Percentiles rank a stretch among this genome's conserved stretches.
Conservation (phyloP, 2,888 invertebrate species). For the Drosophila neotestacea region DNA sequence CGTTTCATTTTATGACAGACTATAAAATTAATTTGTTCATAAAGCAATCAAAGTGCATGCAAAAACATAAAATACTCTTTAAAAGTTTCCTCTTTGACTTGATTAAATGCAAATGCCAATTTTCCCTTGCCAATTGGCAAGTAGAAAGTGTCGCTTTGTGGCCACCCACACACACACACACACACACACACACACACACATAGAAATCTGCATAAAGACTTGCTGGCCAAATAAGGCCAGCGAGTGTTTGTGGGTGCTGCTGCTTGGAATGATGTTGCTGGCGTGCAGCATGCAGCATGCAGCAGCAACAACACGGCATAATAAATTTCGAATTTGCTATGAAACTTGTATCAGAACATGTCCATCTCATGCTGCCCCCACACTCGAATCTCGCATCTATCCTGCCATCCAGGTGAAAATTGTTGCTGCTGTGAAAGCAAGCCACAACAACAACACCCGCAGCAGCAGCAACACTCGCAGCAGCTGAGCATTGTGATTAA, state of each 20-base stretch:
- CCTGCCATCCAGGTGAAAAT: slow-evolving; percentile 59
- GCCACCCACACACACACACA: slow-evolving; percentile 67
- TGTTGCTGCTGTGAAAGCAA: slow-evolving; percentile 49
- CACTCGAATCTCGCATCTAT: slow-evolving; percentile 29
- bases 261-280: slow-evolving; percentile 60
- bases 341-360: slow-evolving; percentile 79
- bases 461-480: slow-evolving; percentile 18
- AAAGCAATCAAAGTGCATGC: slow-evolving; percentile 53
- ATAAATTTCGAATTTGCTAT: slow-evolving; percentile 81
- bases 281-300: slow-evolving; percentile 28
- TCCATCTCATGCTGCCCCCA: slow-evolving; percentile 68
- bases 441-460: slow-evolving; percentile 28
- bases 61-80: slow-evolving; percentile 34
- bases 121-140: slow-evolving; percentile 32
- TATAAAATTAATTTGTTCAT: slow-evolving; percentile 64
- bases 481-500: slow-evolving; percentile 58
- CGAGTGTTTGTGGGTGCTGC: slow-evolving; percentile 65
- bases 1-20: slow-evolving; percentile 44
- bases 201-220: slow-evolving; percentile 68
- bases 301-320: slow-evolving; percentile 53
- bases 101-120: slow-evolving; percentile 63
- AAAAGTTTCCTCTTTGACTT: slow-evolving; percentile 40
- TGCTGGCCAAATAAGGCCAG: slow-evolving; percentile 65
- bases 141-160: slow-evolving; percentile 58
- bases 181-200: background rate